Percentiles rank a stretch among this genome's conserved stretches.
phyloP scores from a whole-genome alignment of 2,797 vertebrate species.

The Chloroceryle amazona region DNA sequence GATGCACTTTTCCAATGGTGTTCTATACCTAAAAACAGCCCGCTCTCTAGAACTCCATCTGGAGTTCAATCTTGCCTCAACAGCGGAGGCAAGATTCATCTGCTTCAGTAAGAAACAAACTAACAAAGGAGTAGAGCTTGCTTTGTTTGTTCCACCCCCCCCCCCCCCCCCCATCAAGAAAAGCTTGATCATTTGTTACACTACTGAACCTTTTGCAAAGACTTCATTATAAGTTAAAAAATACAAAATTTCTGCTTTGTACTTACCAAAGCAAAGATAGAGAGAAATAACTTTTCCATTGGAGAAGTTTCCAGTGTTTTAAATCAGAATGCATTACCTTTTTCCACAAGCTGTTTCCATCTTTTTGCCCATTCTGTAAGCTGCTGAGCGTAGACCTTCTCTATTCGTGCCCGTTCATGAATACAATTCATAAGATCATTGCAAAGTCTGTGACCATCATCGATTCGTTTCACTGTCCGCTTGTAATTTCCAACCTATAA shows the following conservation, averaged over 20 bases:
- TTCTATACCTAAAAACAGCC: background rate
- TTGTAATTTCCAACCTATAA: conserved; percentile 96
- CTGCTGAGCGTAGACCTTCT: conserved; percentile 94
- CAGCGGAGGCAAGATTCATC: background rate
- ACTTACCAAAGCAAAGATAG: conserved; percentile 15
- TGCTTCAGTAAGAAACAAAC: background rate
- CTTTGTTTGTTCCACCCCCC: background rate
- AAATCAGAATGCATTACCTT: conserved; percentile 82
- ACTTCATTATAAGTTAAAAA: background rate
- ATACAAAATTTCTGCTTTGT: background rate
- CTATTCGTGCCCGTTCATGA: conserved; percentile 95
- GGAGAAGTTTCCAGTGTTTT: background rate
- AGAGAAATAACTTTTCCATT: background rate
- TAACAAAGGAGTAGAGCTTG: background rate
- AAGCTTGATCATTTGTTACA: background rate
- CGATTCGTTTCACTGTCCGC: conserved; percentile 92
- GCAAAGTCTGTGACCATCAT: conserved; percentile 94
- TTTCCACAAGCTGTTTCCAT: conserved; percentile 95
- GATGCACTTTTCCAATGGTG: background rate
- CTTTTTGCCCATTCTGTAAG: conserved; percentile 97
- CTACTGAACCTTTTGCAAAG: background rate
- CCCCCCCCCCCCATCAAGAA: background rate
- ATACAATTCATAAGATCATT: conserved; percentile 94
- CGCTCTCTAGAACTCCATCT: background rate
- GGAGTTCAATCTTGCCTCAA: background rate